A percentile compares a stretch with the other conserved stretches of the same genome.
phyloP scores from a whole-genome alignment of 2,113 vertebrate genomes.

The Trochalopteron elliotii region DNA sequence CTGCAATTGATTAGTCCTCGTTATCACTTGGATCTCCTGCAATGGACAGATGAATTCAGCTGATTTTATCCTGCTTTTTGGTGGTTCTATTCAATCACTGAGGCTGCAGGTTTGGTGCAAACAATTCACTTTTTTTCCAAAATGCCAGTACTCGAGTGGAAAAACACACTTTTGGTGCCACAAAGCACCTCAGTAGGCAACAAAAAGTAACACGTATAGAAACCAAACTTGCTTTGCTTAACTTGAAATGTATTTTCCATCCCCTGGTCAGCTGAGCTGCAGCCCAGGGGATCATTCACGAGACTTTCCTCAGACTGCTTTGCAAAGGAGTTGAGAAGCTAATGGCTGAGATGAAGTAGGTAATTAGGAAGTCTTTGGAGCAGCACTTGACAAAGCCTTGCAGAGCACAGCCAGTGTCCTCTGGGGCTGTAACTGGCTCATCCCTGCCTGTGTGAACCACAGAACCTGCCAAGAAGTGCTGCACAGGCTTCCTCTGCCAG shows the following conservation, averaged over 20 bases:
- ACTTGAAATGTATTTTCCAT: background rate
- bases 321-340: background rate
- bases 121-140: background rate
- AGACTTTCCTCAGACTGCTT: background rate
- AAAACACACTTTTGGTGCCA: background rate
- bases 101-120: background rate
- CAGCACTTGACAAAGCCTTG: background rate
- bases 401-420: background rate
- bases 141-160: background rate
- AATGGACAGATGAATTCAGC: background rate
- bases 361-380: background rate
- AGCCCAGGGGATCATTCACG: background rate
- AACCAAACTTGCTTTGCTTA: background rate
- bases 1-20: background rate
- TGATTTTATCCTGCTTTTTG: background rate
- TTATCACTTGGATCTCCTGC: background rate
- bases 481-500: background rate
- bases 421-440: background rate
- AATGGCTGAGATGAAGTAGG: background rate
- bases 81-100: background rate
- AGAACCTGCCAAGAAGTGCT: background rate
- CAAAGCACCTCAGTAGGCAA: background rate
- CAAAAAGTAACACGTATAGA: background rate
- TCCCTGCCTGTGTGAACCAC: background rate
- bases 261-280: background rate